Conservation (phyloP, 2,113 vertebrate species). For the Salvelinus sp. region DNA sequence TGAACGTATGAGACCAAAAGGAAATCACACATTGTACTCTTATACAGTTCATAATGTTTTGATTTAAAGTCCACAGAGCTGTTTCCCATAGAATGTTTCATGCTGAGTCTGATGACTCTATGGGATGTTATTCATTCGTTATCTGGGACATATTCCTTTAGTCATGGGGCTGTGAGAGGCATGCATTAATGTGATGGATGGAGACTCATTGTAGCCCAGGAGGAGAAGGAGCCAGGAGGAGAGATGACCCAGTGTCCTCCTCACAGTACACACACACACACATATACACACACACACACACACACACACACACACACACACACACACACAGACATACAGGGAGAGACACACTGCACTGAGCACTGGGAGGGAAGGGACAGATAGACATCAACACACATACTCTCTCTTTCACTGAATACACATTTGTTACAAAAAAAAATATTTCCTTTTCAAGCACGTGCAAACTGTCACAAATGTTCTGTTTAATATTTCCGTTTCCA, state of each 20-base stretch:
- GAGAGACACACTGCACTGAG: conserved; percentile 23
- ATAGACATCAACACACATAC: conserved; percentile 22
- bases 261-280: neutral
- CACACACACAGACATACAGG: neutral
- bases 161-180: conserved; percentile 24
- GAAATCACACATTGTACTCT: too few species aligned
- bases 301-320: conserved; percentile 16
- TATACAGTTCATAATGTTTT: neutral
- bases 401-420: neutral
- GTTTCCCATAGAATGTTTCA: neutral
- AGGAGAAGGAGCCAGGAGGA: conserved; percentile 12
- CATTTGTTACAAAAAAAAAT: neutral
- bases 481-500: neutral
- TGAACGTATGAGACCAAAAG: neutral
- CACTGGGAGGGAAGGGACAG: conserved; percentile 42
- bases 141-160: conserved; percentile 28
- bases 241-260: conserved; percentile 33
- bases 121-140: neutral
- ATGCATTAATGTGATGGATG: neutral
- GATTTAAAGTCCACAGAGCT: neutral
- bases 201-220: neutral
- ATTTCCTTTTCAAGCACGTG: neutral
- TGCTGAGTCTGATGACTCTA: neutral
- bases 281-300: neutral
- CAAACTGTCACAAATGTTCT: neutral